A percentile compares a stretch with the other conserved stretches of the same genome.
Evolutionary conservation across 2,797 vertebrate species (phyloP).

Genomic region (Melanotaenia pygmaea): DNA sequence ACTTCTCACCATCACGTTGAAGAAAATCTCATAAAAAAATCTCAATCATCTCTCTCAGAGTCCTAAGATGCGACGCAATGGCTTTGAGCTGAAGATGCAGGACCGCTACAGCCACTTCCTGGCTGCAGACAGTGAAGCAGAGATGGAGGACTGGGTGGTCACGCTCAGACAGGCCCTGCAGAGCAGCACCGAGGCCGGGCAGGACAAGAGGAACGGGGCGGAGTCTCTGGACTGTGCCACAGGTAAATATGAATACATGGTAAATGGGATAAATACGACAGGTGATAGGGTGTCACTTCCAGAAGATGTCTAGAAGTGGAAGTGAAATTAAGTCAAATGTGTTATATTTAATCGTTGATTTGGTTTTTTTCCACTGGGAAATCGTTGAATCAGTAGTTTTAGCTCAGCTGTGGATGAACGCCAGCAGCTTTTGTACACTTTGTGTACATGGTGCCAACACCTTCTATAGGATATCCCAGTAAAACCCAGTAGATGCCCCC

Average conservation of each 20-base stretch:
- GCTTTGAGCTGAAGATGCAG: slow-evolving; percentile 96
- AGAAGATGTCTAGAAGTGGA: neutral
- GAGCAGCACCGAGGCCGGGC: slow-evolving; percentile 86
- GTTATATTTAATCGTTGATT: no score
- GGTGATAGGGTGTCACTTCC: slow-evolving; percentile 14
- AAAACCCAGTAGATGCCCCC: slow-evolving; percentile 16
- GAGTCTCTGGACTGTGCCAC: slow-evolving; percentile 85
- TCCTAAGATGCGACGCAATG: slow-evolving; percentile 93
- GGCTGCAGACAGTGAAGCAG: slow-evolving; percentile 93
- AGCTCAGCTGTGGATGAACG: neutral
- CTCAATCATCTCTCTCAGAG: slow-evolving; percentile 78
- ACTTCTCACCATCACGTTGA: no score
- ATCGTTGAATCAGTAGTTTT: neutral
- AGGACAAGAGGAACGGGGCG: slow-evolving; percentile 87
- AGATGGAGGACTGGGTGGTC: slow-evolving; percentile 97
- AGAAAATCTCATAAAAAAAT: no score
- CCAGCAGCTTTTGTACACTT: slow-evolving; percentile 19
- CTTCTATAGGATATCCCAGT: slow-evolving; percentile 13
- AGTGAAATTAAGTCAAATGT: neutral
- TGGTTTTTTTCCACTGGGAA: neutral
- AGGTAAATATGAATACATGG: slow-evolving; percentile 53
- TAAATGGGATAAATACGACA: no score
- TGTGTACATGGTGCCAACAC: slow-evolving; percentile 15
- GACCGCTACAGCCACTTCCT: slow-evolving; percentile 97
- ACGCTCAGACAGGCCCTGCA: slow-evolving; percentile 94